Evolutionary conservation across 2,888 invertebrate genomes (phyloP), one percentile per base, ranked within the genome.

Genomic region (Hirudinaria manillensis): DNA sequence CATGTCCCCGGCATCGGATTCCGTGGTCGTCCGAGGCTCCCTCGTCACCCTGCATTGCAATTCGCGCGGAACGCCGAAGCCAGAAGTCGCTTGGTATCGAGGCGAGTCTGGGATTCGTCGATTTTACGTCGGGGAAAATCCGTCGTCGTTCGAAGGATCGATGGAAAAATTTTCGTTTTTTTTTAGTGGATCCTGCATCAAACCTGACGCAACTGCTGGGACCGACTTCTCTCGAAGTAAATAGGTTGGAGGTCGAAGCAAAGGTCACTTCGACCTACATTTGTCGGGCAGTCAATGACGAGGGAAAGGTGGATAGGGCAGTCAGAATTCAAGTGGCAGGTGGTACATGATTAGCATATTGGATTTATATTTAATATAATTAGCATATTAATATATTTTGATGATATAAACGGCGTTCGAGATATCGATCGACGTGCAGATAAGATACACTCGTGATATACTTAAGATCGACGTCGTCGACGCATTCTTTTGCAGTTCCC

Each of bases 231-330:
- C 61, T 24, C 21, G 24, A 24, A n/a, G 29, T 29, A n/a, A 61
- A 61, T n/a, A 29, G 29, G 24, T 3, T 29, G 61, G 61, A 61
- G 61, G 24, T 61, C 61, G 61, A 24, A 6, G 61, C 29, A 29
- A 29, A 61, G 29, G 29, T 29, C 24, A 61, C 61, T n/a, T 61
- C 61, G 61, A 61, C 61, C 61, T 61, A 27, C 19, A 29, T 61
- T 24, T 61, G 61, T 29, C 24, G n/a, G 21, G 61, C 61, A 16
- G n/a, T 1, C 61, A 61, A 61, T 10, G 61, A 61, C 6, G 61
- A 61, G 29, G 61, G 61, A 27, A 16, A 61, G 29, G 61, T 61
- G 61, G 29, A 29, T 27, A 61, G 61, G 61, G 24, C 61, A 6
- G 29, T 29, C 29, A 24, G 24, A 24, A 29, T 61, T 61, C 61